phyloP scores from a whole-genome alignment of 92 coral and sea anemone genomes.

The Diadumene lineata region DNA sequence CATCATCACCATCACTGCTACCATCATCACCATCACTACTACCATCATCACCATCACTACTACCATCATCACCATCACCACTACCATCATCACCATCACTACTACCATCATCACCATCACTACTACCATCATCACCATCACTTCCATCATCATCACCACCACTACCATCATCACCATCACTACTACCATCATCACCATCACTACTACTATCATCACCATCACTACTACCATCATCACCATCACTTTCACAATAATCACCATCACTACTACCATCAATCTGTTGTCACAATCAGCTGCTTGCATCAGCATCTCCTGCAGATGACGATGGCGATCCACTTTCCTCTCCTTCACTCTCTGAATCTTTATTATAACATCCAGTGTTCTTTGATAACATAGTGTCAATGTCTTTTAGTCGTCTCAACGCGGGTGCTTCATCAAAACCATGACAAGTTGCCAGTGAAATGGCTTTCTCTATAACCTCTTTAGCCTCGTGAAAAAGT shows the following conservation, averaged over 20 bases:
- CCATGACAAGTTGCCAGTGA: constrained; percentile 36
- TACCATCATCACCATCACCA: neutral
- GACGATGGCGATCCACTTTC: neutral
- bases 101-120: neutral
- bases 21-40: too few species aligned
- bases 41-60: neutral
- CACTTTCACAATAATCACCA: neutral
- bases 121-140: neutral
- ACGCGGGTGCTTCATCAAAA: constrained; percentile 49
- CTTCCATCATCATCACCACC: neutral
- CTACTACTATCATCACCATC: neutral
- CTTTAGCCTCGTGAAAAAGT: constrained; percentile 16
- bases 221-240: neutral
- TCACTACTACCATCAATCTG: neutral
- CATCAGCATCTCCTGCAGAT: neutral
- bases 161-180: neutral
- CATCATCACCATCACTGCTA: neutral
- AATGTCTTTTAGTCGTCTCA: constrained; percentile 34
- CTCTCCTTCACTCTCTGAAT: neutral
- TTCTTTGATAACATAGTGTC: neutral
- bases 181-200: neutral
- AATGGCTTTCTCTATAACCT: constrained; percentile 39
- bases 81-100: neutral
- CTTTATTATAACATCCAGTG: neutral
- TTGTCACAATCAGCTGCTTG: neutral